Evolutionary conservation across 2,888 invertebrate species (phyloP).

Genomic region (Syrista parreyssii): DNA sequence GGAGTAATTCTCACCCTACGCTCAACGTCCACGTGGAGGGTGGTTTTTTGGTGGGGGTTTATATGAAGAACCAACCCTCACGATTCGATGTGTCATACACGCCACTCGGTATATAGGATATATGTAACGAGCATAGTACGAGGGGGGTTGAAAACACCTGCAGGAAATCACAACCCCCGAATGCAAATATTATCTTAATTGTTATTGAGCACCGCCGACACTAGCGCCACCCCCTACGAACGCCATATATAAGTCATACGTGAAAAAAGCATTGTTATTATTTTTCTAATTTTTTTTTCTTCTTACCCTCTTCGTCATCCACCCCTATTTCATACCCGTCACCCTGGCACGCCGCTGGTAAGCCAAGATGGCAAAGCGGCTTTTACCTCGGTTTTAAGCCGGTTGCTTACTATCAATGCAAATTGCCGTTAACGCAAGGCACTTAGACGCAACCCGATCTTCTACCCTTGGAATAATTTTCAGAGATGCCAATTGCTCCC

Average conservation of each 20-base stretch:
- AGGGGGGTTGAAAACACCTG: conserved; percentile 53
- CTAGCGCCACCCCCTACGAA: neutral
- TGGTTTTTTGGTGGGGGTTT: neutral
- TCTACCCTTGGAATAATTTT: neutral
- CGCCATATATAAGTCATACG: neutral
- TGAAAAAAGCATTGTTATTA: neutral
- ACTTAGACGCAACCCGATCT: conserved; percentile 59
- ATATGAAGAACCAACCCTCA: conserved; percentile 25
- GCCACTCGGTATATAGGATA: conserved; percentile 45
- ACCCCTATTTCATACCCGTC: neutral
- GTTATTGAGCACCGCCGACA: conserved; percentile 45
- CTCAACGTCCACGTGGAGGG: conserved; percentile 24
- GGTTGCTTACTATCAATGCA: conserved; percentile 60
- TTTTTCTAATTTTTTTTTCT: neutral
- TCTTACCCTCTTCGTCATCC: neutral
- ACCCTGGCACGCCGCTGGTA: neutral
- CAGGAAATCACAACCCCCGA: conserved; percentile 65
- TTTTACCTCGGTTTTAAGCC: conserved; percentile 55
- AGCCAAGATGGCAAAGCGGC: conserved; percentile 51
- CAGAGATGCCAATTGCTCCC: neutral
- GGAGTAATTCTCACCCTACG: conserved; percentile 39
- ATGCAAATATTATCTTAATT: conserved; percentile 66
- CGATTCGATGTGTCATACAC: conserved; percentile 60
- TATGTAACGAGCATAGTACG: conserved; percentile 46
- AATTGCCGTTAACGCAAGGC: conserved; percentile 61